These are phyloP conservation scores for Nasonia vitripennis DNA, from an alignment of 1,140 invertebrate species.

Conservation along the genomic window DNA sequence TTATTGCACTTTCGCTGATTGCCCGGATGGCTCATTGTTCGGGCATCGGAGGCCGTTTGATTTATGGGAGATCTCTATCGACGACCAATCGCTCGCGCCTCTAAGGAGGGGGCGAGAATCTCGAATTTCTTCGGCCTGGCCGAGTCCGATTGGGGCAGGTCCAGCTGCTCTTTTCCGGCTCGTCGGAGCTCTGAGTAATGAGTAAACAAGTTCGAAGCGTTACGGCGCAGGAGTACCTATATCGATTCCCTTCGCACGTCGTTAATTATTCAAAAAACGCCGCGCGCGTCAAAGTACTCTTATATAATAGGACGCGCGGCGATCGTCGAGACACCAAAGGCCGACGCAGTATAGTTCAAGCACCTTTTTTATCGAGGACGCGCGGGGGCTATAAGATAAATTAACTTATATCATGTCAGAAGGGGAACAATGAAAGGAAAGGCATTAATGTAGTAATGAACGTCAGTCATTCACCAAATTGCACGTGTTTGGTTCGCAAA, in stretches of 20 bases:
- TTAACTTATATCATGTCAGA: not conserved
- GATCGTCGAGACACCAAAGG: not conserved
- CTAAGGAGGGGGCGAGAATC: no score
- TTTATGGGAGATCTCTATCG: no score
- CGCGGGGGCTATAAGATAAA: slow-evolving; percentile 9
- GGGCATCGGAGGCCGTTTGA: not conserved
- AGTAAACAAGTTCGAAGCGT: no score
- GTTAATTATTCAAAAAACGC: not conserved
- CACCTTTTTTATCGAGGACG: not conserved
- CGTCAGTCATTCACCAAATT: not conserved
- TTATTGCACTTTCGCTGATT: slow-evolving; percentile 37
- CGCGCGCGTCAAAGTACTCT: not conserved
- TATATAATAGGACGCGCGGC: not conserved
- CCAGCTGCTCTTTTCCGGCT: no score
- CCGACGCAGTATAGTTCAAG: not conserved
- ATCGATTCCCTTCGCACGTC: not conserved
- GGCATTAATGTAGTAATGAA: not conserved
- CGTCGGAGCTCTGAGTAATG: no score
- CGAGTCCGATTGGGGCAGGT: no score
- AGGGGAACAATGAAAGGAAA: not conserved
- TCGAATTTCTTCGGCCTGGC: no score
- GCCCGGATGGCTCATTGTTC: not conserved
- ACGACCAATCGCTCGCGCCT: no score
- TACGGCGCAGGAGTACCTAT: no score
- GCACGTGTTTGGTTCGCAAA: not conserved